Base-by-base conservation (phyloP, 2,888 invertebrate species). In the Netelia virgata region DNA sequence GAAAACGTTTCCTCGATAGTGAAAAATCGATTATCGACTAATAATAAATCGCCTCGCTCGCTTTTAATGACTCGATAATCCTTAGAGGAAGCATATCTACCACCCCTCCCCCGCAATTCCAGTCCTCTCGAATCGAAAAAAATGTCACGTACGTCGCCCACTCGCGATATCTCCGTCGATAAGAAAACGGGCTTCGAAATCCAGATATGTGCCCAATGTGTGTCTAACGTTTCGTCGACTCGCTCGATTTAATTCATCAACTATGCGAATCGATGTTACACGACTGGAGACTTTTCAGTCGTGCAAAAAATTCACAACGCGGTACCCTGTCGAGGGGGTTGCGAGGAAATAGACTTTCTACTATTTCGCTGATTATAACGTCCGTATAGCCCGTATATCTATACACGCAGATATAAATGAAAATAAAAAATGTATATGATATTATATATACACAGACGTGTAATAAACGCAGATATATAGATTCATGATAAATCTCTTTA, bases 271-370 rank as follows among this genome's bases (percentile, higher is more conserved):
- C 61, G 61, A 36, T 36, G 36, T 36, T 36, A 36, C 28, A 10
- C 10, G 14, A 23, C n/a, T 23, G 36, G 61, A 61, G 61, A 47
- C 14, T 47, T 47, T 47, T 53, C 53, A 69, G 23, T 57, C 36
- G 18, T 28, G n/a, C n/a, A 3, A 70, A 70, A 70, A 23, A 50
- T 69, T 5, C 36, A 36, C 36, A 20, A 69, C 68, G 68, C 14
- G 23, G 0, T 66, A 55, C 28, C 43, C 70, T 10, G 50, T 23
- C 43, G 23, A 36, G 63, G 53, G 23, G 74, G 36, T 36, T 50
- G 59, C 28, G 82, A 73, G 77, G 59, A 68, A 83, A 79, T 75
- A 69, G 55, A 79, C 83, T 82, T 82, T 84, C 81, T 84, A 69
- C 76, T 66, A 76, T 74, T 73, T 73, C 77, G 73, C 76, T 68